A percentile compares a stretch with the other conserved stretches of the same genome.
These are phyloP conservation scores for Sympetrum striolatum DNA, from an alignment of 2,888 invertebrate genomes.

Conservation along the genomic window DNA sequence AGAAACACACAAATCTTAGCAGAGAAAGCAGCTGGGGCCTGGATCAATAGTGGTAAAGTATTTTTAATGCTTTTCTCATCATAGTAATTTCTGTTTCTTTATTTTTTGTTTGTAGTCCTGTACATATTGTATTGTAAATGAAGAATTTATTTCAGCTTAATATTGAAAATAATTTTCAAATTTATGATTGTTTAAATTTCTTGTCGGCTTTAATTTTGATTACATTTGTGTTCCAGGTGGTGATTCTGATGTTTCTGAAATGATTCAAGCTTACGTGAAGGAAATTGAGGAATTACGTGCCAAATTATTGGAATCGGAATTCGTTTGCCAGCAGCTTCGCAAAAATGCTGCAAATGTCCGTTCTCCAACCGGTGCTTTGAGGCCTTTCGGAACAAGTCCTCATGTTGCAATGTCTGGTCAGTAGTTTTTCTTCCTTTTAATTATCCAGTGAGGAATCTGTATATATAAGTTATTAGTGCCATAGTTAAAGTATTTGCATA, in stretches of 20 bases:
- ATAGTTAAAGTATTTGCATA: no score
- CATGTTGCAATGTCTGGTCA: slow-evolving; percentile 47
- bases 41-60: slow-evolving; percentile 60
- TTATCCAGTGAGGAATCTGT: no score
- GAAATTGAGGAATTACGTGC: slow-evolving; percentile 92
- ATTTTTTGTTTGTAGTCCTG: not conserved
- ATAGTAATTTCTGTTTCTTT: not conserved
- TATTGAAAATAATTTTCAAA: not conserved
- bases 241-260: slow-evolving; percentile 67
- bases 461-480: no score
- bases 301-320: slow-evolving; percentile 86
- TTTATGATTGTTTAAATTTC: not conserved
- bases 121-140: not conserved
- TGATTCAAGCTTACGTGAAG: slow-evolving; percentile 83
- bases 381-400: not conserved
- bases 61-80: not conserved
- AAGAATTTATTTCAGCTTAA: not conserved
- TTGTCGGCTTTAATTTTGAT: not conserved
- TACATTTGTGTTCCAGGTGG: slow-evolving; percentile 54
- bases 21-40: slow-evolving; percentile 74
- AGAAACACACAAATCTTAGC: slow-evolving; percentile 83
- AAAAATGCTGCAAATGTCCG: slow-evolving; percentile 30
- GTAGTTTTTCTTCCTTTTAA: not conserved
- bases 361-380: not conserved
- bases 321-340: slow-evolving; percentile 73